Evolutionary conservation across 1,140 invertebrate species (phyloP), one percentile per base, ranked within the genome.

Genomic region (Aphidius ervi): DNA sequence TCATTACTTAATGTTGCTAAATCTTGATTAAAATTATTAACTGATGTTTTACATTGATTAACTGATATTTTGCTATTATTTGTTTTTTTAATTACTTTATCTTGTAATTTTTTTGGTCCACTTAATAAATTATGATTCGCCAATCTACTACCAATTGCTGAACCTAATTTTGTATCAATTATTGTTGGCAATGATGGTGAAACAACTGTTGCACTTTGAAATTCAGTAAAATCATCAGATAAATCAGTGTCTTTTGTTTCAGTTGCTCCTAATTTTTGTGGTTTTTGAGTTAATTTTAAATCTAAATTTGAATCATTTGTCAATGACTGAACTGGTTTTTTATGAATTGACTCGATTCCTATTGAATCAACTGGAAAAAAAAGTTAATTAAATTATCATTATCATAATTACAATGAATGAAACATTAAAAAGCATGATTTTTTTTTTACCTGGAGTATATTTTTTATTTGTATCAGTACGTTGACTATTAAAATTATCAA

Each of bases 171-270:
- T 0, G 69, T 70, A 61, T 79, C 78, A 68, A 68, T 69, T 31
- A 1, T 31, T 31, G 74, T 73, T 1, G 72, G 63, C 43, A 76
- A 67, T 46, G 43, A 67, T 5, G 73, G 63, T 56, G 67, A 67
- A 6, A 68, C 49, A 23, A 72, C 58, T 5, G 76, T 73, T 45
- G 83, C 83, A 63, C 82, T 84, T 66, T 85, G 83, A 64, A 86
- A 86, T 55, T 86, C 85, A 9, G 81, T 82, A 71, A 84, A 87
- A 31, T 85, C 83, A 67, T 86, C 84, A 41, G 61, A 70, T 3
- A 67, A 61, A 54, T 79, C 76, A 1, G 65, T 37, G 1, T 31
- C 4, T 31, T 31, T 31, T 31, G 23, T 31, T 3, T 31, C 23
- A 3, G 1, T 31, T 31, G 23, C 4, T 16, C 16, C 16, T 31